A percentile compares a stretch with the other conserved stretches of the same genome.
Conservation (phyloP, 2,888 invertebrate genomes). For the Machimus atricapillus region DNA sequence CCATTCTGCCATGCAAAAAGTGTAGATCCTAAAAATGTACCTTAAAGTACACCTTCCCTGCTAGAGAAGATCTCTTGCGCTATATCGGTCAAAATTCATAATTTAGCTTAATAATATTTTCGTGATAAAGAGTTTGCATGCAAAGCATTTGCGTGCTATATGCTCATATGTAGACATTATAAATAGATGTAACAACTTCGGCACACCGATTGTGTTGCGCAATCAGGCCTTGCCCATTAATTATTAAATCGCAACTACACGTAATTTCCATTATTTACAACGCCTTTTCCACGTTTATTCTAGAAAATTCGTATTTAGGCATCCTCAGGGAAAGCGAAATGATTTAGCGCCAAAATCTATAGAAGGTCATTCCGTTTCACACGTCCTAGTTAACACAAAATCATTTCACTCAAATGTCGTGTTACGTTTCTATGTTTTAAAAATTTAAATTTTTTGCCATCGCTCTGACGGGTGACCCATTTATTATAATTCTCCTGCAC, state of each 20-base stretch:
- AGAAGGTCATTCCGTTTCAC: not conserved
- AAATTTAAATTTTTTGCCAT: not conserved
- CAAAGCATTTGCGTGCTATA: not conserved
- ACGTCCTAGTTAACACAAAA: not conserved
- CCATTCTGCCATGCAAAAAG: no score
- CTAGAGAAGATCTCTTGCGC: not conserved
- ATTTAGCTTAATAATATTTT: not conserved
- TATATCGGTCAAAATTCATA: not conserved
- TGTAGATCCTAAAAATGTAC: not conserved
- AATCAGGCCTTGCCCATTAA: not conserved
- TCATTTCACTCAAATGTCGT: not conserved
- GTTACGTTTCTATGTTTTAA: not conserved
- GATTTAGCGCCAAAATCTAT: not conserved
- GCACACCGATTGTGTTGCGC: not conserved
- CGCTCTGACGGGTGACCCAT: not conserved
- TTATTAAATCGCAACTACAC: not conserved
- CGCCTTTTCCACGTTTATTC: not conserved
- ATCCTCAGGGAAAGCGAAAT: not conserved
- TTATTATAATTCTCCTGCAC: not conserved
- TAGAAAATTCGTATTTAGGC: not conserved
- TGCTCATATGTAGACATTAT: not conserved
- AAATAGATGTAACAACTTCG: not conserved
- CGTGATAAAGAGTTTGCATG: not conserved
- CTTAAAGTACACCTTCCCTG: not conserved
- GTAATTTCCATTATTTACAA: not conserved